A percentile compares a stretch with the other conserved stretches of the same genome.
Evolutionary conservation across 2,113 vertebrate genomes (phyloP).

Genomic region (Apteryx mantelli): DNA sequence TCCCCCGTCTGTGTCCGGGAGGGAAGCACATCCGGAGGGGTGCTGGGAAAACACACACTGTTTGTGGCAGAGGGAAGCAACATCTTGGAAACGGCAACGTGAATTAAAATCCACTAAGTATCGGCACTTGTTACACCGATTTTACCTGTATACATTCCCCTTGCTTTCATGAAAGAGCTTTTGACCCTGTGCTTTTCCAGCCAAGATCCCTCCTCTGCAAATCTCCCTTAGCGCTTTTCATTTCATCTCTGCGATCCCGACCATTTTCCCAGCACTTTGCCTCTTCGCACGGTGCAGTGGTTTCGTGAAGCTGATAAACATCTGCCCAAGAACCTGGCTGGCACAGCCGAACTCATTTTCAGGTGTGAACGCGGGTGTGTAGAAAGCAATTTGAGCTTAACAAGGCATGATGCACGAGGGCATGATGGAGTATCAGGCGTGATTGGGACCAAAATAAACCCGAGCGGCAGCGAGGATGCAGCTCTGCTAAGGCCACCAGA

Average conservation of each 20-base stretch:
- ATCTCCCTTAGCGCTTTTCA: constrained; percentile 16
- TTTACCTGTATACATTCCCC: not conserved
- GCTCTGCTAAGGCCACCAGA: constrained; percentile 1
- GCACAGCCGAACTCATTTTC: constrained; percentile 57
- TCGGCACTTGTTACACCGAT: not conserved
- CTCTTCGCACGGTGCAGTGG: constrained; percentile 26
- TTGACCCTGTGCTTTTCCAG: constrained; percentile 8
- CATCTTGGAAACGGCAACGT: not conserved
- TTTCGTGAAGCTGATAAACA: constrained; percentile 61
- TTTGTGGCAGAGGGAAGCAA: not conserved
- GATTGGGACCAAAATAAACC: constrained; percentile 34
- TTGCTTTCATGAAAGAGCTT: not conserved
- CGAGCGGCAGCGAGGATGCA: not conserved
- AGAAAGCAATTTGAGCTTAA: constrained; percentile 69
- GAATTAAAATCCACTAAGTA: constrained; percentile 9
- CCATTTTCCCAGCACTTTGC: constrained; percentile 22
- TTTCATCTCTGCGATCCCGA: not conserved
- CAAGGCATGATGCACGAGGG: constrained; percentile 60
- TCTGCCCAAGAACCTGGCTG: constrained; percentile 54
- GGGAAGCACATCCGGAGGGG: not conserved
- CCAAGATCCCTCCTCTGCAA: not conserved
- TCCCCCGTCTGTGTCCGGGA: not conserved
- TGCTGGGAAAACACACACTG: constrained; percentile 8
- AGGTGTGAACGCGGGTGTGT: constrained; percentile 59
- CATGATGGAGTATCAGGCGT: constrained; percentile 20